Evolutionary conservation across 2,888 invertebrate genomes (phyloP), one percentile per base, ranked within the genome.

Genomic region (Protodeltote pygarga): DNA sequence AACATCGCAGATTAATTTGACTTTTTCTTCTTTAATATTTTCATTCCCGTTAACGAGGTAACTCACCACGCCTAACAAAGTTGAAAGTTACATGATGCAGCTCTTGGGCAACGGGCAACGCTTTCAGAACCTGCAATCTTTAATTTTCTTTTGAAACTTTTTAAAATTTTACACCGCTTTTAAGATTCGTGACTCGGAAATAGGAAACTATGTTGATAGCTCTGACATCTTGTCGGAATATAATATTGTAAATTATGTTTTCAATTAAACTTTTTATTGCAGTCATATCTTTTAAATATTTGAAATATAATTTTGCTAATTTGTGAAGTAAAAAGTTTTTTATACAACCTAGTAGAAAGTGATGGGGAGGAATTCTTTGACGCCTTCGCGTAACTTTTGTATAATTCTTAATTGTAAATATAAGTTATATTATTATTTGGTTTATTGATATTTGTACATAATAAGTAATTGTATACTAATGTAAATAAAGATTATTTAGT

Each of bases 111-210:
- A 65, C 70, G 62, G 63, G 66, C 59, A 61, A 65, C 70, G 75
- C 83, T 83, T 79, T 80, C 71, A 75, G 70, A 77, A 72, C 69
- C 64, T 64, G 60, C 70, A 68, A 73, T 74, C 75, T 83, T 85
- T 87, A 87, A 89, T 87, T 88, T 89, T 84, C 83, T 83, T 86
- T 83, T 73, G 70, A 83, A 87, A 83, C 83, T 87, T 80, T 85
- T 86, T 83, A 83, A n/a, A 89, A 87, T 81, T 84, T 85, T 82
- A 72, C 80, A 82, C 78, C 78, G 78, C 80, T 79, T 81, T 83
- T 76, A 83, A 84, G 76, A 81, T 79, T 82, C 66, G 70, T 67
- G 65, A 72, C 72, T 71, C 61, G 62, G 70, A 46, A 69, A 81
- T 76, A 75, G 60, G 75, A 78, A 81, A 83, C 78, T 81, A 77